phyloP scores from a whole-genome alignment of 2,113 vertebrate species.

The Romanogobio albipinnatus region DNA sequence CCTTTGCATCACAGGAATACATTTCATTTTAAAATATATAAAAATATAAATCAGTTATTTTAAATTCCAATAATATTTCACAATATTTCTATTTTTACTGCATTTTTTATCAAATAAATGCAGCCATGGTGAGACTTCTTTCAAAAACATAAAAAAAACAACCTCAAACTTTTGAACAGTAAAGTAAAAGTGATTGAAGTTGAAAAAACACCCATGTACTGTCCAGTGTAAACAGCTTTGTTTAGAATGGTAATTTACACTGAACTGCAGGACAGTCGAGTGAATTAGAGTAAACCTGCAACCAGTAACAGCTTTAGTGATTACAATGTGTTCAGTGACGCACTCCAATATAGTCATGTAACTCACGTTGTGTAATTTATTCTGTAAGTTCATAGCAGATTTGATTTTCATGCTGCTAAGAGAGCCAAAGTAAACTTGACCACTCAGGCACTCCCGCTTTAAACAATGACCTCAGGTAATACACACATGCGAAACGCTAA shows the following conservation, averaged over 20 bases:
- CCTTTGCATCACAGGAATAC: not conserved
- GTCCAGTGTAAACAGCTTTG: not conserved
- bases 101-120: too few relatives aligned
- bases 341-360: not conserved
- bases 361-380: not conserved
- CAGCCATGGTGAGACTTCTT: not conserved
- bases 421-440: not conserved
- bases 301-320: not conserved
- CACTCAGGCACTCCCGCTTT: not conserved
- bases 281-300: not conserved
- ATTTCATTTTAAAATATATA: not conserved
- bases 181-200: not conserved
- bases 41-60: not conserved
- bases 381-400: not conserved
- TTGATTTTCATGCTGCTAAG: not conserved
- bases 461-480: not conserved
- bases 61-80: too few relatives aligned
- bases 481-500: not conserved
- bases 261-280: not conserved
- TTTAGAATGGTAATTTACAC: not conserved
- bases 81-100: too few relatives aligned
- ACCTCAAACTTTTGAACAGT: not conserved
- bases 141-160: not conserved
- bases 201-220: not conserved
- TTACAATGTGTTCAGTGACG: not conserved